Evolutionary conservation across 2,797 vertebrate species (phyloP), one percentile per base, ranked within the genome.

Genomic region (Takifugu ocellatus): DNA sequence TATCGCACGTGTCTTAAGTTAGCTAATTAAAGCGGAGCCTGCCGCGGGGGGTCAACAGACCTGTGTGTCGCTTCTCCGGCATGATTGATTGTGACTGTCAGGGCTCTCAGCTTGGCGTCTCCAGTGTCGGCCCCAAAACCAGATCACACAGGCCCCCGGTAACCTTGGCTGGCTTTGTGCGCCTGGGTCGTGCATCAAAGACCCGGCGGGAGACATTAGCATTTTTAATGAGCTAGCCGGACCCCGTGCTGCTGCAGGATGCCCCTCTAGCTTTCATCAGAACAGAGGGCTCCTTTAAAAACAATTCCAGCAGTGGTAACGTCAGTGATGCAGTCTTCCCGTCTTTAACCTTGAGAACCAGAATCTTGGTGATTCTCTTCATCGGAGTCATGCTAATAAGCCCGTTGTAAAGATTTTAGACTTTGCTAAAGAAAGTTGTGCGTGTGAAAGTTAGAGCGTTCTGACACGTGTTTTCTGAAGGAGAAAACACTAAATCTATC

Each of bases 11-110:
- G 48, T 64, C 49, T 44, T 51, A n/a, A 1, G 60, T 68, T 42
- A 53, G 74, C 92, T 94, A 94, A 96, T 95, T 94, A 95, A 94
- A 93, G 89, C 87, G 79, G 87, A 78, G 84, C 57, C 61, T 60
- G 91, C 74, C 87, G 86, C 78, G 51, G 91, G 92, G 70, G 90
- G 91, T 90, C 86, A 85, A 70, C 79, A 72, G 86, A 89, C 89
- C 90, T 72, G 77, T 51, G 63, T 65, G 79, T 91, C 73, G 80
- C 79, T 54, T 85, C 85, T 46, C 72, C 80, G 80, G 87, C 85
- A 89, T 93, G 94, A 96, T 94, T 94, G 95, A 98, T 97, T 91
- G 89, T 83, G 90, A 90, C 89, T 93, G 94, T 94, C 94, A 92
- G 87, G 79, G 81, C 61, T 87, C 94, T 91, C 93, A 85, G 94